Evolutionary conservation across 2,113 vertebrate species (phyloP), one percentile per base, ranked within the genome.

Genomic region (Stigmatopora nigra): DNA sequence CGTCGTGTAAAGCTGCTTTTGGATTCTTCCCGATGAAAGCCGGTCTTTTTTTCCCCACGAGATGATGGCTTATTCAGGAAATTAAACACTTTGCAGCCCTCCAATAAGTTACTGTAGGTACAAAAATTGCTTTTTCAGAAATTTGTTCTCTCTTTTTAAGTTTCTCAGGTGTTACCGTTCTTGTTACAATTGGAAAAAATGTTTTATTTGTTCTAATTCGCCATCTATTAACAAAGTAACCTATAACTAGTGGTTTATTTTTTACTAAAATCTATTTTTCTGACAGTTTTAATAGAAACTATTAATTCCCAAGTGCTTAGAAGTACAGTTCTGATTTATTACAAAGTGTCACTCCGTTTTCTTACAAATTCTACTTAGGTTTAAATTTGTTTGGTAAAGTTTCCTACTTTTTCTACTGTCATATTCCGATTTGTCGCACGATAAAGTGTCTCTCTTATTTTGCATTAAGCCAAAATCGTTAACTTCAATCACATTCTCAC

Each of bases 51-150:
- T 61, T 20, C 64, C 41, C 62, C 45, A 61, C 10, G 48, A 72
- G 56, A 66, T 64, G 56, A 66, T 64, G 57, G 7, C 20, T 41
- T 65, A 57, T 63, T 41, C 46, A 56, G 22, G 47, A 65, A 73
- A 64, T 62, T 15, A 5, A 44, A 64, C 17, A 6, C 19, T 70
- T 61, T 36, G 17, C 6, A 48, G 3, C 57, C 47, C 7, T 57
- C 25, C 36, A 36, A 20, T 19, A 19, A 1, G 5, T 57, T 65
- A 62, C 22, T 44, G 44, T 11, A 11, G 25, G 16, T 61, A 35
- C 15, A 64, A 55, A 53, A 22, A 69, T 11, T 53, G 13, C n/a
- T 20, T 9, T 46, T 2, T 41, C 38, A 41, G 38, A 8, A 31
- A 31, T 2, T 3, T 31, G 25, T 31, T 31, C 25, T 31, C 25